Base-by-base conservation (phyloP, 2,797 vertebrate genomes). In the Rhinophrynus dorsalis region DNA sequence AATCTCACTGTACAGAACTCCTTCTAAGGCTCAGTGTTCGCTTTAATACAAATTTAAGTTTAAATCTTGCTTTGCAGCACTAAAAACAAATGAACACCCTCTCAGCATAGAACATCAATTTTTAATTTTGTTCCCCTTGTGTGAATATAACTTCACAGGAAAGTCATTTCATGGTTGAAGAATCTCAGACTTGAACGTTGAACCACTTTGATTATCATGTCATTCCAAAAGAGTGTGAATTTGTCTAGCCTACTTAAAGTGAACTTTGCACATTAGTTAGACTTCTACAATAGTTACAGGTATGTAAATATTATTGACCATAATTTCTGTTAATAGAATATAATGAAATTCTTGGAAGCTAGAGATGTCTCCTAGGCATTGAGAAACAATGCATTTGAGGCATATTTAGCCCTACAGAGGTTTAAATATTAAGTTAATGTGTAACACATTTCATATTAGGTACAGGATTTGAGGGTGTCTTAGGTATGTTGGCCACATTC, bases 101-200 rank as follows among this genome's bases (percentile, higher is more conserved):
- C 40, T 42, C 50, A 58, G 45, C 35, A 51, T 12, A 21, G 26
- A 32, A 44, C 54, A 65, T 65, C 18, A 27, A 58, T 73, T 65
- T 73, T 73, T 59, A 59, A 58, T 73, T 73, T 27, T 65, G 20
- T 18, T 51, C 33, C 69, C 38, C 61, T 42, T 73, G 54, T 72
- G 47, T 57, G 61, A 66, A 64, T 72, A 65, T 40, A 44, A 20
- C 54, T 51, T 65, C 21, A 5, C 26, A 51, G 27, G 55, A 73
- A 73, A 58, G 61, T 73, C 18, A 66, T 73, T 65, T 73, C 69
- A 65, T 73, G 61, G 61, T 52, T 66, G 61, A 66, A 30, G 6
- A 73, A 65, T 66, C 54, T 32, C 59, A 64, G 24, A 50, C 59
- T 71, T 64, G 32, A 59, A 68, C 26, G 18, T 38, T 72, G 60